These are phyloP conservation scores for Propithecus perrieri DNA, from an alignment of 2,797 vertebrate species.

Conservation along the genomic window DNA sequence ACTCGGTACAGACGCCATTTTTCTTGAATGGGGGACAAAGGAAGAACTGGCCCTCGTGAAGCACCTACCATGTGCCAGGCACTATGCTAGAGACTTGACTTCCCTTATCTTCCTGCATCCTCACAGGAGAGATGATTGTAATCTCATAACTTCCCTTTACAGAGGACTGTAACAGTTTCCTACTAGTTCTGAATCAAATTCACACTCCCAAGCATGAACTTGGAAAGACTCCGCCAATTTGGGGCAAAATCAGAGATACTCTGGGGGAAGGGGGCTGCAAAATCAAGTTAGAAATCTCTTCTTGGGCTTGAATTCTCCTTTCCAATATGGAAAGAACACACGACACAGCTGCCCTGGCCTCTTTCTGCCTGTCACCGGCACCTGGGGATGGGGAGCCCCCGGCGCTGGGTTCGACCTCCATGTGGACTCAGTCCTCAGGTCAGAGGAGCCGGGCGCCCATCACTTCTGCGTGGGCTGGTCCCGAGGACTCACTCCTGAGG, in stretches of 20 bases:
- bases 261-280: not conserved
- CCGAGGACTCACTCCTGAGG: rapidly evolving
- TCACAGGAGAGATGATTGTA: not conserved
- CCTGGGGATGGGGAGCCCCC: rapidly evolving
- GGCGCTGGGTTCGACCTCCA: rapidly evolving
- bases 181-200: slow-evolving; percentile 2
- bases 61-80: not conserved
- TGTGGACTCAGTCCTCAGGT: not conserved
- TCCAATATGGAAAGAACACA: not conserved
- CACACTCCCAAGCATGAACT: not conserved
- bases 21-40: not conserved
- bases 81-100: not conserved
- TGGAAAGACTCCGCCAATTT: not conserved
- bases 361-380: rapidly evolving
- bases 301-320: not conserved
- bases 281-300: not conserved
- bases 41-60: not conserved
- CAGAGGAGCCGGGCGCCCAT: rapidly evolving
- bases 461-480: too few relatives aligned
- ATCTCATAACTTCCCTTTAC: not conserved
- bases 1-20: not conserved
- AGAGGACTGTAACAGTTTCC: not conserved
- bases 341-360: not conserved
- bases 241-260: not conserved
- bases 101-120: not conserved